Evolutionary conservation across 2,888 invertebrate genomes (phyloP).

Genomic region (Stenodema calcarata): DNA sequence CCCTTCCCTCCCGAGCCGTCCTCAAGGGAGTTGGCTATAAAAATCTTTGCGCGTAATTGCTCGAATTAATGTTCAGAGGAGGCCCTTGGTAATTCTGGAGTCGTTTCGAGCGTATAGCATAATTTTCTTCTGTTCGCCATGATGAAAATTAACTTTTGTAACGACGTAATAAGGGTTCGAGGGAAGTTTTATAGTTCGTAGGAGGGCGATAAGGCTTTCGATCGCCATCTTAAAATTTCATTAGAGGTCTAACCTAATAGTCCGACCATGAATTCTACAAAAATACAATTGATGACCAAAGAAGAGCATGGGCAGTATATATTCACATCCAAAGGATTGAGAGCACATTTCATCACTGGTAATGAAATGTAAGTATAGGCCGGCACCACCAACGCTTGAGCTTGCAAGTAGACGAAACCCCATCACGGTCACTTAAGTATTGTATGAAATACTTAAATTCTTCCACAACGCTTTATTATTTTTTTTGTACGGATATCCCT

Average conservation of each 20-base stretch:
- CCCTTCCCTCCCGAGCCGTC: neutral
- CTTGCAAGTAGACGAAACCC: too few species aligned
- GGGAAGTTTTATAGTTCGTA: neutral
- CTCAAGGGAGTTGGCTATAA: conserved; percentile 26
- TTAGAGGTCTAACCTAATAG: neutral
- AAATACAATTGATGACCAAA: neutral
- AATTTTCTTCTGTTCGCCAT: conserved; percentile 13
- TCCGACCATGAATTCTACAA: neutral
- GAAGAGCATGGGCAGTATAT: too few species aligned
- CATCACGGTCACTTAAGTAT: too few species aligned
- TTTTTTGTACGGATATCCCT: too few species aligned
- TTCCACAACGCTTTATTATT: too few species aligned
- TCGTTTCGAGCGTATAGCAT: conserved; percentile 18
- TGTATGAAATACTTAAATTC: too few species aligned
- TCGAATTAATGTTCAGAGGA: conserved; percentile 35
- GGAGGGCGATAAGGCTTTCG: neutral
- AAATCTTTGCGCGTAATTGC: conserved; percentile 45
- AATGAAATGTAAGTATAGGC: too few species aligned
- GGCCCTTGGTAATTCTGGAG: conserved; percentile 26
- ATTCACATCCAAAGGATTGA: too few species aligned
- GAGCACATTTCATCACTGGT: too few species aligned
- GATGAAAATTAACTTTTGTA: conserved; percentile 23
- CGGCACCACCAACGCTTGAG: too few species aligned
- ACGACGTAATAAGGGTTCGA: conserved; percentile 14
- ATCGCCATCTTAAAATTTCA: neutral